phyloP scores from a whole-genome alignment of 2,797 vertebrate genomes.

The Pyrrhura leucotis region DNA sequence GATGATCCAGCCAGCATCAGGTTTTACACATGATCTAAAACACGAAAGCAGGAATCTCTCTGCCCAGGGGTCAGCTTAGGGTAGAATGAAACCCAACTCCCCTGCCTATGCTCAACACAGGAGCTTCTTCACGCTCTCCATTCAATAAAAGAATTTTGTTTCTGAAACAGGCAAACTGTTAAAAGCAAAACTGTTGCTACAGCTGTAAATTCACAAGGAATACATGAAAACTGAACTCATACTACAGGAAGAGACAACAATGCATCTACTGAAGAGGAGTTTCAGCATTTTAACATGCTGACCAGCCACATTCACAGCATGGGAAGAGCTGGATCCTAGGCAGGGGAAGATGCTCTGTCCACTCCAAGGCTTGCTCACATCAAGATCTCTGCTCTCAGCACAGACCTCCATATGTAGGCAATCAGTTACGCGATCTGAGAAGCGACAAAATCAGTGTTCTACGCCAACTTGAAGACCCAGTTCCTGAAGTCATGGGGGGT shows the following conservation, averaged over 20 bases:
- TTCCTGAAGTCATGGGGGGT: not conserved
- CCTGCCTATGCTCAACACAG: not conserved
- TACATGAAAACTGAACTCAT: not conserved
- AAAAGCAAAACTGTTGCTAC: not conserved
- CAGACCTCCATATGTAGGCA: not conserved
- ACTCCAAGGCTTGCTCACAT: not conserved
- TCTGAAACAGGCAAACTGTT: not conserved
- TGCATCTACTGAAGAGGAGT: not conserved
- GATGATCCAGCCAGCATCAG: slow-evolving; percentile 57
- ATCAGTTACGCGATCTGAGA: not conserved
- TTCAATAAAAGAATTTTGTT: not conserved
- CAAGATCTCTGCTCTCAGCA: not conserved
- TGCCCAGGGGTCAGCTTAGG: slow-evolving; percentile 61
- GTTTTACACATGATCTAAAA: slow-evolving; percentile 72
- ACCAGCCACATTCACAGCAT: not conserved
- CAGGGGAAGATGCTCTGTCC: not conserved
- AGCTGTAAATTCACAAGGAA: not conserved
- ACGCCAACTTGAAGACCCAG: not conserved
- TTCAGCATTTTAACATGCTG: not conserved
- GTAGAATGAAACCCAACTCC: slow-evolving; percentile 60
- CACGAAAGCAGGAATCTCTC: slow-evolving; percentile 70
- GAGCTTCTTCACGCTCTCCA: slow-evolving; percentile 22
- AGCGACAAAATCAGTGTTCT: not conserved
- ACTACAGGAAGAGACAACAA: rapidly evolving
- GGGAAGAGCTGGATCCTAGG: not conserved